phyloP scores from a whole-genome alignment of 1,140 invertebrate species.

The Zaprionus ornatus region DNA sequence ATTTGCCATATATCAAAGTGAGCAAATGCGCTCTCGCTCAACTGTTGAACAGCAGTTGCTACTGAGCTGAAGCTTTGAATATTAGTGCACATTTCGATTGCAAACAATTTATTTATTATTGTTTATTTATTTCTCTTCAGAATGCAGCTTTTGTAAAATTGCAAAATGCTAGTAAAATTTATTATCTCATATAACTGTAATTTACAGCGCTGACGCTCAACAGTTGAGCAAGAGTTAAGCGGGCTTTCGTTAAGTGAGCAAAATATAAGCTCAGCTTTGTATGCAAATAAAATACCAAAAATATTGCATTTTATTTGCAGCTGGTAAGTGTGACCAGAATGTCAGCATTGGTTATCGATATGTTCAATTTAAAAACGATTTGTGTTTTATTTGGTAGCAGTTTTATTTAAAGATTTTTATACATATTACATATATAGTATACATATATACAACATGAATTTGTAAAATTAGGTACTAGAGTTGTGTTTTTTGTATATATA shows the following conservation, averaged over 20 bases:
- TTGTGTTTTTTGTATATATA: slow-evolving; percentile 27
- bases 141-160: too few species aligned
- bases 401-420: slow-evolving; percentile 75
- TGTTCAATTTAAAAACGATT: neutral
- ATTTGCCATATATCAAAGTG: neutral
- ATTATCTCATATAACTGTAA: neutral
- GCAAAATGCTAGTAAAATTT: too few species aligned
- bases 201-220: too few species aligned
- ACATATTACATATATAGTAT: slow-evolving; percentile 60
- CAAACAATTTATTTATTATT: too few species aligned
- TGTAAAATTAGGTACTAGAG: slow-evolving; percentile 75
- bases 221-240: neutral
- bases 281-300: neutral
- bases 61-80: too few species aligned
- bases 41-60: neutral
- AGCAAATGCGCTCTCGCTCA: neutral
- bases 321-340: slow-evolving; percentile 15
- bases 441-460: slow-evolving; percentile 75
- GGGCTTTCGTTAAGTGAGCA: neutral
- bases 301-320: neutral
- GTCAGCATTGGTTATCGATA: too few species aligned
- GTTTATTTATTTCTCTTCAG: too few species aligned
- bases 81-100: too few species aligned
- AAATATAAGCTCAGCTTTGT: neutral
- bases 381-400: slow-evolving; percentile 71